Conservation (phyloP, 2,888 invertebrate species). For the Rhodophaea formosa region DNA sequence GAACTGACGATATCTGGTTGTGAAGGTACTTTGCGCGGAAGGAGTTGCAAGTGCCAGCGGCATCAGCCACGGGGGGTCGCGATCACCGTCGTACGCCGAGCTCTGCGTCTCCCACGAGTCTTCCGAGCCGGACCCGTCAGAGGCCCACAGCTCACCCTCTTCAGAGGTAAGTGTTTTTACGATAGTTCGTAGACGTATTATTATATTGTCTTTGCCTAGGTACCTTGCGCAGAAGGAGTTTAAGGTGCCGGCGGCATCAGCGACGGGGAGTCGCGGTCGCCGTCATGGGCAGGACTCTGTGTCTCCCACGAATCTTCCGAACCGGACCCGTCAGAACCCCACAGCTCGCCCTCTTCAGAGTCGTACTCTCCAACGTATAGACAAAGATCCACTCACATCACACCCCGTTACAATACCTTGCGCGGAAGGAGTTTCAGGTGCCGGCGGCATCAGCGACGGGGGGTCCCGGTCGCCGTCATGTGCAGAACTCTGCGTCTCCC, state of each 20-base stretch:
- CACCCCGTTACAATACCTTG: too few relatives aligned
- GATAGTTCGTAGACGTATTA: too few relatives aligned
- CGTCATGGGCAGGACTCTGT: constrained; percentile 81
- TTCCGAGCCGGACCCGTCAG: constrained; percentile 84
- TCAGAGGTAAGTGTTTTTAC: too few relatives aligned
- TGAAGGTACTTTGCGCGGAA: constrained; percentile 12
- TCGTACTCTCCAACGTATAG: constrained; percentile 85
- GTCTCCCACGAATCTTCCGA: constrained; percentile 92
- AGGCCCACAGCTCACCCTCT: constrained; percentile 87
- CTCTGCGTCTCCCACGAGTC: constrained; percentile 93
- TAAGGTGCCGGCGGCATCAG: constrained; percentile 22
- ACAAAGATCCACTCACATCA: too few relatives aligned
- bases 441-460: constrained; percentile 21
- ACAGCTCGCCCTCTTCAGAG: constrained; percentile 87
- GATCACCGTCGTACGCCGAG: constrained; percentile 67
- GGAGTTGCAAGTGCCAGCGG: constrained; percentile 20
- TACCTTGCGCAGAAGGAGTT: constrained; percentile 11
- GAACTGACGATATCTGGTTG: too few relatives aligned
- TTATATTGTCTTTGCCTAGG: too few relatives aligned
- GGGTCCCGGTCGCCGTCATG: constrained; percentile 50
- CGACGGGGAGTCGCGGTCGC: constrained; percentile 34
- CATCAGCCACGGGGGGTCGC: constrained; percentile 23
- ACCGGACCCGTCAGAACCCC: constrained; percentile 85
- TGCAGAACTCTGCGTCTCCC: constrained; percentile 90
- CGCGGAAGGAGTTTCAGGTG: constrained; percentile 15